Conservation (phyloP, 2,888 invertebrate genomes). For the Pilophorus perplexus region DNA sequence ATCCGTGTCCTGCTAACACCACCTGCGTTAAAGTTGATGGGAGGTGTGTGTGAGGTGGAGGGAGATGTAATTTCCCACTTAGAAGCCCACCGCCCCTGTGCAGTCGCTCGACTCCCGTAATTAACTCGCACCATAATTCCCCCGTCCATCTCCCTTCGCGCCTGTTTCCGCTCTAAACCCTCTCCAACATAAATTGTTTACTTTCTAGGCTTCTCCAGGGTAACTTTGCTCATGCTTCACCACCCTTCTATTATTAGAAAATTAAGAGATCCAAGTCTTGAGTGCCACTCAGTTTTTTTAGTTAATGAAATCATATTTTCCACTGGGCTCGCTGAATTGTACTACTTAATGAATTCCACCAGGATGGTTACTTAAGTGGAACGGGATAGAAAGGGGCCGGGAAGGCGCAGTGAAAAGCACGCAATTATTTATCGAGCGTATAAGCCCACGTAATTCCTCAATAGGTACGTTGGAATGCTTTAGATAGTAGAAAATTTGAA, state of each 20-base stretch:
- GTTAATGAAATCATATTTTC: no score
- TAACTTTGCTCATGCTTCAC: background rate
- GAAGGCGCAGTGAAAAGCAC: no score
- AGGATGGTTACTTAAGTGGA: no score
- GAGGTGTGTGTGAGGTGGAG: background rate
- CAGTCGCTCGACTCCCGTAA: constrained; percentile 9
- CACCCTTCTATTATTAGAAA: background rate
- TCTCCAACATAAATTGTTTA: constrained; percentile 8
- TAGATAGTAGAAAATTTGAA: no score
- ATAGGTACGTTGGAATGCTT: no score
- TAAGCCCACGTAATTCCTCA: no score
- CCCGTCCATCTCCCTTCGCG: background rate
- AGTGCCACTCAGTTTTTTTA: background rate
- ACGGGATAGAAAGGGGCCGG: no score
- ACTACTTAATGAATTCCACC: no score
- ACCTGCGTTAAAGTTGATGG: background rate
- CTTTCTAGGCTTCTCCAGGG: constrained; percentile 2
- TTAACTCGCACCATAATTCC: constrained; percentile 20
- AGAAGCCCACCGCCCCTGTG: constrained; percentile 7
- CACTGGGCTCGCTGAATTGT: no score
- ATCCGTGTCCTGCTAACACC: constrained; percentile 10
- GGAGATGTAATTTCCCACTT: constrained; percentile 18
- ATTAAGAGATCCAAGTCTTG: background rate
- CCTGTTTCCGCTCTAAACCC: background rate
- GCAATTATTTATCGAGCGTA: no score